Evolutionary conservation across 1,140 invertebrate genomes (phyloP).

Genomic region (Palaemon carinicauda): DNA sequence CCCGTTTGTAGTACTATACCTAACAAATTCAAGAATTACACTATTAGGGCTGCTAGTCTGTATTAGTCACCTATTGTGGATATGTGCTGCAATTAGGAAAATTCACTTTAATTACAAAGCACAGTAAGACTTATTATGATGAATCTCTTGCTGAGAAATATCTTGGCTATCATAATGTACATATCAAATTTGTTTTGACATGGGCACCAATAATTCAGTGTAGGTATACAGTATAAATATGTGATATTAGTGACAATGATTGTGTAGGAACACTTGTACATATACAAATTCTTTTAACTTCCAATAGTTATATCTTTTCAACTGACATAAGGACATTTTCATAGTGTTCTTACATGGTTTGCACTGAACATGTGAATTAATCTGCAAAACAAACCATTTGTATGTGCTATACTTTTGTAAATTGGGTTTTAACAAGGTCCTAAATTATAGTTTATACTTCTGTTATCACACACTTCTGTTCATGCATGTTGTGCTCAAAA

Average conservation of each 20-base stretch:
- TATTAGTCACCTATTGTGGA: conserved; percentile 12
- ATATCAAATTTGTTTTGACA: too few relatives aligned
- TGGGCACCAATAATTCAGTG: too few relatives aligned
- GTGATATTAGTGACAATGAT: background rate
- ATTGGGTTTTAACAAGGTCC: too few relatives aligned
- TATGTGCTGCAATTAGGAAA: background rate
- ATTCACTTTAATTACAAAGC: background rate
- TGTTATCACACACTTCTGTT: background rate
- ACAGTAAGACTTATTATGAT: background rate
- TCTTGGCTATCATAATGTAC: too few relatives aligned
- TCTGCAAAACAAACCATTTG: too few relatives aligned
- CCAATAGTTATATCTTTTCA: too few relatives aligned
- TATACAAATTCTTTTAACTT: too few relatives aligned
- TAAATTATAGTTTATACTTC: background rate
- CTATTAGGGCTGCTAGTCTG: conserved; percentile 28
- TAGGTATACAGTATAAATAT: too few relatives aligned
- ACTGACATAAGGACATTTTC: background rate
- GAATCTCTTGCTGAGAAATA: background rate
- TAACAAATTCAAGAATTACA: background rate
- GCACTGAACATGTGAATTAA: too few relatives aligned
- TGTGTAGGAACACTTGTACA: background rate
- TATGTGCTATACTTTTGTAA: too few relatives aligned
- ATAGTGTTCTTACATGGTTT: background rate
- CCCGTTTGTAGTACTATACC: conserved; percentile 24
- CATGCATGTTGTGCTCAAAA: conserved; percentile 19